phyloP scores from a whole-genome alignment of 2,888 invertebrate species.

The Tricholauxania praeusta region DNA sequence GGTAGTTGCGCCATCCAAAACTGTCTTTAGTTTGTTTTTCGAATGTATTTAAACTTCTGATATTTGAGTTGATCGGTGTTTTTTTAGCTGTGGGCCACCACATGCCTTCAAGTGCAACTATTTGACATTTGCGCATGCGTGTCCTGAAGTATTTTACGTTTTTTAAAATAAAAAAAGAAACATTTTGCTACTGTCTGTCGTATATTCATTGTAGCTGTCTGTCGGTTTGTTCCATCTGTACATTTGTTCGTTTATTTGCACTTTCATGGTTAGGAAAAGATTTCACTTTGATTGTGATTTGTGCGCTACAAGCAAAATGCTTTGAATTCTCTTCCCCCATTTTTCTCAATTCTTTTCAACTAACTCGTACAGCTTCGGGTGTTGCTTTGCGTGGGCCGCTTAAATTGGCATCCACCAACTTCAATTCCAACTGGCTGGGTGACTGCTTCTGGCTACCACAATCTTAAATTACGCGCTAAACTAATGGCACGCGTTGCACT shows the following conservation, averaged over 20 bases:
- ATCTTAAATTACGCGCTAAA: slow-evolving; percentile 31
- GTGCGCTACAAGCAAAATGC: slow-evolving; percentile 43
- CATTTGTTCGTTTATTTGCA: background rate
- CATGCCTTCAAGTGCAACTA: no score
- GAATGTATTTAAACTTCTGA: no score
- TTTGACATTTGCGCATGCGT: slow-evolving; percentile 29
- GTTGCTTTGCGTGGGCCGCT: no score
- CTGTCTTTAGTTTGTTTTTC: no score
- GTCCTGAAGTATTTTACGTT: no score
- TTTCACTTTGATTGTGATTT: slow-evolving; percentile 50
- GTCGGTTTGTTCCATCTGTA: background rate
- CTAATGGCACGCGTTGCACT: slow-evolving; percentile 47
- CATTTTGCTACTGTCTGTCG: slow-evolving; percentile 16
- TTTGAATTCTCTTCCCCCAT: slow-evolving; percentile 37
- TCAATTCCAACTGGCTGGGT: no score
- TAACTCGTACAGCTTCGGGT: slow-evolving; percentile 37
- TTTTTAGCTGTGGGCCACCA: no score
- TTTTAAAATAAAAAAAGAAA: no score
- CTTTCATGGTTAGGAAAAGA: background rate
- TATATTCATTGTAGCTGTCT: background rate
- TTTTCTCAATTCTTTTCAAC: slow-evolving; percentile 43
- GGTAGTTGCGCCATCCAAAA: no score
- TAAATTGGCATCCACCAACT: no score
- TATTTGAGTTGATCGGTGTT: no score
- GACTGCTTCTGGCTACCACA: slow-evolving; percentile 20